Base-by-base conservation (phyloP, 2,113 vertebrate species). In the Phrynosoma platyrhinos region DNA sequence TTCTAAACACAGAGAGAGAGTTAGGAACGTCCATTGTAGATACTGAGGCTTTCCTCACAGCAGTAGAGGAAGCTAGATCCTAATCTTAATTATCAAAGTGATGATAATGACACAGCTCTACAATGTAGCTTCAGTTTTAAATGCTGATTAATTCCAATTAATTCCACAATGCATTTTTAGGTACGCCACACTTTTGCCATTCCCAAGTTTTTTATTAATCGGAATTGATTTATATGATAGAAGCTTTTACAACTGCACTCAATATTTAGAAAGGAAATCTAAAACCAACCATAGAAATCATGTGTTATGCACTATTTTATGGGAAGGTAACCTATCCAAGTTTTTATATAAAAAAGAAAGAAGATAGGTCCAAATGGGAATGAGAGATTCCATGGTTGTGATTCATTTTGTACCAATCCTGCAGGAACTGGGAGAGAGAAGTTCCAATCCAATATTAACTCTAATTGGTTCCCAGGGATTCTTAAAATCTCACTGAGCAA, bases 381-480 rank as follows among this genome's bases (percentile, higher is more conserved):
- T 64, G 86, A 88, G 68, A 92, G 88, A 86, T 77, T 91, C 66
- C 81, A 93, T 0, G 88, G 84, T 64, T 88, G 88, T 85, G 82
- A 91, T 93, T 85, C 91, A 90, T 79, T 78, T 87, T 42, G 71
- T 91, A 74, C 81, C 89, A 77, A 86, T 79, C 86, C 91, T 92
- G 79, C 87, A 94, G 87, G 88, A 91, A 89, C 9, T 91, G 88
- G 78, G 77, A 88, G 89, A 92, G 86, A 89, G 47, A 88, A 87
- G 88, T 93, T 92, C 68, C 88, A 95, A 84, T 23, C 69, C 91
- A 91, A 88, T 85, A 89, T 91, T 91, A 95, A 95, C 95, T 95
- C 89, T 94, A 91, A 88, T 84, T 76, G 90, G 93, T 95, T 96
- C 95, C 92, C 83, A 91, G 90, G 72, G 89, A 91, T 93, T 90